Evolutionary conservation across 2,113 vertebrate genomes (phyloP).

Genomic region (Ardeotis arabs): DNA sequence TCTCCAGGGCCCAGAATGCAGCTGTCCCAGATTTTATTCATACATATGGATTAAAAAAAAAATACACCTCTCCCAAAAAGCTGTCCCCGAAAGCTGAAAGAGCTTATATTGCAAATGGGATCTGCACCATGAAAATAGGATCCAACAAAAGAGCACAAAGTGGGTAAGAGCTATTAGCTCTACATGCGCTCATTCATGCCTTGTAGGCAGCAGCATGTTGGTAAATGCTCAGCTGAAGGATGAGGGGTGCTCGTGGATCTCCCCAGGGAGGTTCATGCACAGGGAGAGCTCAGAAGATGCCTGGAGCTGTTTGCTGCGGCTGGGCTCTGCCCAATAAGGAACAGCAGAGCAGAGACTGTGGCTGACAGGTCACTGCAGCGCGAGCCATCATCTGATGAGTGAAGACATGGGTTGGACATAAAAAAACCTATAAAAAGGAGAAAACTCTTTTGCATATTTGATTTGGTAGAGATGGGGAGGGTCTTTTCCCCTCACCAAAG

Average conservation of each 20-base stretch:
- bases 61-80: not conserved
- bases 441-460: not conserved
- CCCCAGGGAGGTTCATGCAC: not conserved
- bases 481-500: not conserved
- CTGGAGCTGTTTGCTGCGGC: not conserved
- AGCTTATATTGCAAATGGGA: not conserved
- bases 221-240: not conserved
- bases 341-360: not conserved
- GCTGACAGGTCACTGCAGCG: not conserved
- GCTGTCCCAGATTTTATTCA: not conserved
- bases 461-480: not conserved
- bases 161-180: not conserved
- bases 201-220: not conserved
- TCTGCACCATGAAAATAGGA: not conserved
- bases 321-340: not conserved
- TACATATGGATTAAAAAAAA: not conserved
- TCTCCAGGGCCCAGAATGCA: not conserved
- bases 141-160: not conserved
- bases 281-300: not conserved
- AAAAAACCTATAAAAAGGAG: not conserved
- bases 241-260: not conserved
- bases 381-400: not conserved
- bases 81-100: not conserved
- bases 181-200: not conserved
- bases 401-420: accelerated